These are phyloP conservation scores for Ammodytes dubius DNA, from an alignment of 2,113 vertebrate genomes.

Conservation along the genomic window DNA sequence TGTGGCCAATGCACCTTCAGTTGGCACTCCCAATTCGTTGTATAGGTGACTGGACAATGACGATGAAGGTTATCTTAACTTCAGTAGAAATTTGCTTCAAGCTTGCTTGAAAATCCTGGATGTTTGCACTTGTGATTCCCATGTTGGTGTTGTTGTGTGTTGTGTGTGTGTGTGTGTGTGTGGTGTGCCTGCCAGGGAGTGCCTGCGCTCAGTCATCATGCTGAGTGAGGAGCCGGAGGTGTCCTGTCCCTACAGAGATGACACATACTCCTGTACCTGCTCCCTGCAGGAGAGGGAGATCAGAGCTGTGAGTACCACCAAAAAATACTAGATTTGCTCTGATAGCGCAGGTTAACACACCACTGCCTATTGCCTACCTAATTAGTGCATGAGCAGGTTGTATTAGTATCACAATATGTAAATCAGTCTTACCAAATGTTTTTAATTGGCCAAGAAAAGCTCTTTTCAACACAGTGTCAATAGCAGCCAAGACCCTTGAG, in stretches of 20 bases:
- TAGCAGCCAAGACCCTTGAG: background rate
- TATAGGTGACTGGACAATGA: no score
- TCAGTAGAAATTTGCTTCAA: background rate
- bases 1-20: no score
- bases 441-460: background rate
- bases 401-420: background rate
- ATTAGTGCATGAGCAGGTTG: background rate
- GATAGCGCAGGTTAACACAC: background rate
- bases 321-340: background rate
- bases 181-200: slow-evolving; percentile 79
- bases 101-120: background rate
- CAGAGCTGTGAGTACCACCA: slow-evolving; percentile 84
- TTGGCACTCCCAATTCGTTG: no score
- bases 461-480: background rate
- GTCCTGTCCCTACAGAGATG: slow-evolving; percentile 89
- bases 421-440: background rate
- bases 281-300: slow-evolving; percentile 90
- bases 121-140: background rate
- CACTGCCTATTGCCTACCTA: background rate
- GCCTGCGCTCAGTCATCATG: slow-evolving; percentile 88
- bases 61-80: no score
- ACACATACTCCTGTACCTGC: slow-evolving; percentile 85
- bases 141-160: no score
- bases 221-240: slow-evolving; percentile 88
- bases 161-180: background rate